Evolutionary conservation across 92 coral and sea anemone species (phyloP).

Genomic region (Epizoanthus illoricatus): DNA sequence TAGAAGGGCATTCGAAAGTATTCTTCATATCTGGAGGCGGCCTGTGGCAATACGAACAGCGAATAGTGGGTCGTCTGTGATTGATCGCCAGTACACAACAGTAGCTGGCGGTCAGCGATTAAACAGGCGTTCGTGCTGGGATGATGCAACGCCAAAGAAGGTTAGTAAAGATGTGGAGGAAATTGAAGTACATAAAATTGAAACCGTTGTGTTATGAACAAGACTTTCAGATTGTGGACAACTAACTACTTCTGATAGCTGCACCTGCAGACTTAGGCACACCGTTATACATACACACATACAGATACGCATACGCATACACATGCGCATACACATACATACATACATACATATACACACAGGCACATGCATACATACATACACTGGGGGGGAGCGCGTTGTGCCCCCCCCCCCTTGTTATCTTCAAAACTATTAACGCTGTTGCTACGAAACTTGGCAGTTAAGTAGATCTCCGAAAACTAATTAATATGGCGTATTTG

Average conservation of each 20-base stretch:
- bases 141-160: not conserved
- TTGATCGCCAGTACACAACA: not conserved
- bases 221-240: not conserved
- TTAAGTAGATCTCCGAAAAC: no score
- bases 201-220: not conserved
- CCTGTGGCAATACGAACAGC: not conserved
- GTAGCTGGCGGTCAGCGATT: not conserved
- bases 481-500: no score
- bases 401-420: no score
- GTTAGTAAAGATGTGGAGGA: not conserved
- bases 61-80: not conserved
- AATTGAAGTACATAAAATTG: not conserved
- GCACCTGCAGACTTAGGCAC: not conserved
- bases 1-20: conserved; percentile 40
- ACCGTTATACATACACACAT: not conserved
- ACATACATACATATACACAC: not conserved
- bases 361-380: not conserved
- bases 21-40: not conserved
- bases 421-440: no score
- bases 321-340: not conserved
- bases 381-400: no score
- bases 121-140: not conserved
- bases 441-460: no score
- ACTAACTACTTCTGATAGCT: not conserved
- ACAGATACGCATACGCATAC: not conserved